Conservation (phyloP, 2,797 vertebrate genomes). For the Xiphophorus birchmanni region DNA sequence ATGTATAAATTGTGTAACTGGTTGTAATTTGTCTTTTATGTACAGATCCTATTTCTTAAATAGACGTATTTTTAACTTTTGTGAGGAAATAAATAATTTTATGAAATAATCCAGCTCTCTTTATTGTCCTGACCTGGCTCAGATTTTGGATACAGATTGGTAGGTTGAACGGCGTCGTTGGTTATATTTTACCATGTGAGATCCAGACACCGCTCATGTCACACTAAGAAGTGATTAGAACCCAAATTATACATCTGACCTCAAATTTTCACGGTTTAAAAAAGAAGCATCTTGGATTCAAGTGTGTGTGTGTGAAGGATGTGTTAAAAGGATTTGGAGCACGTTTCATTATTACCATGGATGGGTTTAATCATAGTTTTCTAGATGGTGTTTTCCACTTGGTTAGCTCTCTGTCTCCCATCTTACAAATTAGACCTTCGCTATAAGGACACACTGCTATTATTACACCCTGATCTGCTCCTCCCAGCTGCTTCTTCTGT, state of each 20-base stretch:
- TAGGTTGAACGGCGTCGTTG: no score
- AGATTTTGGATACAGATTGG: no score
- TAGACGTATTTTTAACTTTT: no score
- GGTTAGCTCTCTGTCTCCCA: constrained; percentile 59
- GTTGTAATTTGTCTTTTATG: no score
- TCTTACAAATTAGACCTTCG: constrained; percentile 50
- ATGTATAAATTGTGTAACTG: no score
- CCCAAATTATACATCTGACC: constrained; percentile 53
- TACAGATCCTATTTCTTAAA: no score
- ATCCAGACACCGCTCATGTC: no score
- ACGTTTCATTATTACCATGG: constrained; percentile 72
- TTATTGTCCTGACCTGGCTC: no score
- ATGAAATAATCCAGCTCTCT: no score
- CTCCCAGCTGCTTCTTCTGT: background rate
- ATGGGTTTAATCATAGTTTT: constrained; percentile 71
- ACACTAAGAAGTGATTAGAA: constrained; percentile 48
- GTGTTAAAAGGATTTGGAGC: constrained; percentile 66
- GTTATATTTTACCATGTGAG: no score
- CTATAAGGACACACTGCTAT: constrained; percentile 31
- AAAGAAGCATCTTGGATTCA: constrained; percentile 38
- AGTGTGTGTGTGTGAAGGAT: constrained; percentile 43
- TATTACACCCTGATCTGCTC: constrained; percentile 16
- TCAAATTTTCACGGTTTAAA: constrained; percentile 45
- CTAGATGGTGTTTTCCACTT: constrained; percentile 68
- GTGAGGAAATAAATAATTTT: no score